These are phyloP conservation scores for Crotalus helleri DNA, from an alignment of 2,113 vertebrate genomes.

Conservation along the genomic window DNA sequence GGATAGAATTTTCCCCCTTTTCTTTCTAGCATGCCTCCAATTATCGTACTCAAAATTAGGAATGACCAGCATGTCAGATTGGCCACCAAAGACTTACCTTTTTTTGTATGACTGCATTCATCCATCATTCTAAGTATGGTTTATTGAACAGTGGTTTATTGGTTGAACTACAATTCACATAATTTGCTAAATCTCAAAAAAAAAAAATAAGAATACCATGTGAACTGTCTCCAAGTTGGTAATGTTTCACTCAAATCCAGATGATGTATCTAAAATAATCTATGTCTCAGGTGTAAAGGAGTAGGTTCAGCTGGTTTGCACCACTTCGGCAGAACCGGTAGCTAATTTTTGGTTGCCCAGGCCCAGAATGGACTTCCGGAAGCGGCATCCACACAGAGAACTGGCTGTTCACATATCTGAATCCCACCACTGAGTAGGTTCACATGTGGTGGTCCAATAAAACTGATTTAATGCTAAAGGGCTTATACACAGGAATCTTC, in stretches of 20 bases:
- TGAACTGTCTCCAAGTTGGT: neutral
- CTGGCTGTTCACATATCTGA: too few species aligned
- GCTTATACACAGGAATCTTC: neutral
- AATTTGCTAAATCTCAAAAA: neutral
- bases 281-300: neutral
- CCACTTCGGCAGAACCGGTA: too few species aligned
- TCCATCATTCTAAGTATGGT: neutral
- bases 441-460: neutral
- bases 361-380: too few species aligned
- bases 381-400: too few species aligned
- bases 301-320: neutral
- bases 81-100: neutral
- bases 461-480: neutral
- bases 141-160: neutral
- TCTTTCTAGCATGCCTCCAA: neutral
- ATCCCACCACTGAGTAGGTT: neutral
- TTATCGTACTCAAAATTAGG: neutral
- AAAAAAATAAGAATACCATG: neutral
- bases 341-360: too few species aligned
- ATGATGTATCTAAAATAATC: neutral
- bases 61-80: neutral
- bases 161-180: neutral
- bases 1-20: neutral
- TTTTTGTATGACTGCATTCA: neutral
- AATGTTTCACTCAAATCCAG: neutral